Percentiles rank a stretch among this genome's conserved stretches.
Conservation (phyloP, 2,797 vertebrate genomes). For the Schizopygopsis pylzovi region DNA sequence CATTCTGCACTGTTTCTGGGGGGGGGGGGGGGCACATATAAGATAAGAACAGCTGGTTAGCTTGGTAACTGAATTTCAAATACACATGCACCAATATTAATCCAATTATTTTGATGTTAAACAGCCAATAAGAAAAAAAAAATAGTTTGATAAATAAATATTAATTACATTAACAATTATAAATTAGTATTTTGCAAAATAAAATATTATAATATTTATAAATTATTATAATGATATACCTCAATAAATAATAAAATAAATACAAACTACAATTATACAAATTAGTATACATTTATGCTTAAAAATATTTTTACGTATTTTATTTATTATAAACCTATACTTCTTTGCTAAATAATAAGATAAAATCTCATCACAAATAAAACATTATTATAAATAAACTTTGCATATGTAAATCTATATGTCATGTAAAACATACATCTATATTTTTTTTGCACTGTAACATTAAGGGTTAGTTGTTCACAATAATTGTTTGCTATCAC, state of each 20-base stretch:
- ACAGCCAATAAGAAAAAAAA: background rate
- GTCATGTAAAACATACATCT: background rate
- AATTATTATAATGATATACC: background rate
- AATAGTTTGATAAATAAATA: background rate
- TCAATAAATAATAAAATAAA: background rate
- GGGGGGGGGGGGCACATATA: no score
- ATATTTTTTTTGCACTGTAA: background rate
- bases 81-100: background rate
- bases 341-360: background rate
- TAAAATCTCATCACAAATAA: background rate
- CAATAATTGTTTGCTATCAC: background rate
- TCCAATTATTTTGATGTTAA: background rate
- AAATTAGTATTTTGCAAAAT: background rate
- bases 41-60: background rate
- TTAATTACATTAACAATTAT: background rate
- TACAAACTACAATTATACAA: background rate
- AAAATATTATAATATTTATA: background rate
- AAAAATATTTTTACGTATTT: background rate
- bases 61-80: background rate
- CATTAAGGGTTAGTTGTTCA: background rate
- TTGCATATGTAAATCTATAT: background rate
- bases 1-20: slow-evolving; percentile 18
- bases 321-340: background rate
- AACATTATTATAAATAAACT: background rate
- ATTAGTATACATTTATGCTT: background rate